Evolutionary conservation across 2,113 vertebrate genomes (phyloP).

Genomic region (Sus scrofa): DNA sequence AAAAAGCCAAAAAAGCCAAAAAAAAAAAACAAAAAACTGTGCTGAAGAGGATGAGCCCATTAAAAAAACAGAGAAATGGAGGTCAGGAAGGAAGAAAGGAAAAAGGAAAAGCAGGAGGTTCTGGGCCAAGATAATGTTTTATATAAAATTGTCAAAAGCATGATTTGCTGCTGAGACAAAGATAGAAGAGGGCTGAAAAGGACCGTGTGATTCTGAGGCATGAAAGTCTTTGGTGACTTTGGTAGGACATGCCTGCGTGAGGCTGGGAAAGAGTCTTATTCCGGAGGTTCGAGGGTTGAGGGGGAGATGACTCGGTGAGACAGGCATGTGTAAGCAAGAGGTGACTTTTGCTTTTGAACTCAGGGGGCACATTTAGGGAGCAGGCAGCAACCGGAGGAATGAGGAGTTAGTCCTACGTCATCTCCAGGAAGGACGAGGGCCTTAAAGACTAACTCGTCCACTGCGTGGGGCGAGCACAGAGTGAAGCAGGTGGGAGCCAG

Average conservation of each 20-base stretch:
- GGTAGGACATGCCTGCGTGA: background rate
- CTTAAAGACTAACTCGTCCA: background rate
- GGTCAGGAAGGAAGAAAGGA: background rate
- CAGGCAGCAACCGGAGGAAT: background rate
- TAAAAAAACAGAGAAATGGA: background rate
- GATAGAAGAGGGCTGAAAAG: background rate
- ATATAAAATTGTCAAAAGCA: background rate
- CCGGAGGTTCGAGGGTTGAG: background rate
- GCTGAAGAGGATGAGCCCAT: background rate
- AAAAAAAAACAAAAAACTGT: too few species aligned
- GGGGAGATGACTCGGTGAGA: background rate
- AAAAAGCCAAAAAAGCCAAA: too few species aligned
- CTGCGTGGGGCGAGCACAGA: background rate
- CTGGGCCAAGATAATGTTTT: background rate
- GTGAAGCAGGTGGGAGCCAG: background rate
- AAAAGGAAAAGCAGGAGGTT: background rate
- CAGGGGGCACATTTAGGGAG: background rate
- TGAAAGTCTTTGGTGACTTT: background rate
- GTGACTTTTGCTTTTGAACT: background rate
- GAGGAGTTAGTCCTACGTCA: background rate
- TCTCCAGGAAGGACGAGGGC: background rate
- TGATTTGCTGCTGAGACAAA: background rate
- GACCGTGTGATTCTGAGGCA: background rate
- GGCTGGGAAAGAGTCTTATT: background rate
- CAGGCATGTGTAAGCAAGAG: accelerated